phyloP scores from a whole-genome alignment of 2,113 vertebrate genomes.

The Tachysurus fulvidraco region DNA sequence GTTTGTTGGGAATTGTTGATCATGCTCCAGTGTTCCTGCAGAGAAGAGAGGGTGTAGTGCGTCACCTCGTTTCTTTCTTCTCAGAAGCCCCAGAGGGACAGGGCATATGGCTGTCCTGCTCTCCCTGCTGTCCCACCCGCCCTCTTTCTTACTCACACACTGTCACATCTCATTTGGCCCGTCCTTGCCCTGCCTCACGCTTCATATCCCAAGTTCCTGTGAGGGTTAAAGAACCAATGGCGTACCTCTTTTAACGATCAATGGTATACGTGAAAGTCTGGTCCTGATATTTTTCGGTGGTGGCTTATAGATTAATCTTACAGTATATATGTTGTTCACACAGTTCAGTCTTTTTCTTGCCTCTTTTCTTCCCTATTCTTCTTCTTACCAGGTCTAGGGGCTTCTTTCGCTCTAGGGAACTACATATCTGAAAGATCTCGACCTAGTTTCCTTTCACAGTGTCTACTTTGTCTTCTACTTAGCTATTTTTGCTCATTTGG shows the following conservation, averaged over 20 bases:
- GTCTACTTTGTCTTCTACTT: constrained; percentile 19
- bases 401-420: constrained; percentile 37
- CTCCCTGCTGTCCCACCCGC: constrained; percentile 65
- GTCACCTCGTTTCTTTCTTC: constrained; percentile 69
- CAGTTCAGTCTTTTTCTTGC: background rate
- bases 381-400: constrained; percentile 8
- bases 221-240: constrained; percentile 24
- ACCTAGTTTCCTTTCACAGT: constrained; percentile 31
- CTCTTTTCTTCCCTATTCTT: background rate
- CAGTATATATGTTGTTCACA: background rate
- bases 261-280: background rate
- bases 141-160: constrained; percentile 54
- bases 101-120: constrained; percentile 76
- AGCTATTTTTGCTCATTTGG: constrained; percentile 30
- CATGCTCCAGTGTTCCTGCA: constrained; percentile 57
- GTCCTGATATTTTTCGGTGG: background rate
- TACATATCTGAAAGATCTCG: constrained; percentile 46
- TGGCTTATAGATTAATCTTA: background rate
- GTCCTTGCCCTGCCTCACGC: constrained; percentile 31
- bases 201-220: constrained; percentile 19
- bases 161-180: constrained; percentile 47
- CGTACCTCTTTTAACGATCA: background rate
- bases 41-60: constrained; percentile 66
- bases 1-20: constrained; percentile 43
- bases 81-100: constrained; percentile 66